Base-by-base conservation (phyloP, 2,113 vertebrate species). In the Trogon surrucura region DNA sequence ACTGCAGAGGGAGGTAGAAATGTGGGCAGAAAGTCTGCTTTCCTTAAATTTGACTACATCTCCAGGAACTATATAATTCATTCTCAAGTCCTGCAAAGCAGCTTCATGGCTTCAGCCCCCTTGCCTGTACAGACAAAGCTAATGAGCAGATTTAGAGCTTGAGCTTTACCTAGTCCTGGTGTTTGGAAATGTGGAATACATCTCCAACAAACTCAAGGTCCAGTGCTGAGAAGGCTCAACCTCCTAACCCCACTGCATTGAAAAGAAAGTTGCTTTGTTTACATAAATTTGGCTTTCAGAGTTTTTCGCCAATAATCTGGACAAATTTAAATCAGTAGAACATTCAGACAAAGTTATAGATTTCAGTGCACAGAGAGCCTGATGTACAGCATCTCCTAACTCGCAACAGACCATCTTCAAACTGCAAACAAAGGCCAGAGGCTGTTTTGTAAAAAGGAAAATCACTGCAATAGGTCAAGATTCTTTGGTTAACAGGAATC, bases 261-360 rank as follows among this genome's bases (percentile, higher is more conserved):
- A 79, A 95, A 91, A 69, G 36, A 83, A 77, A 92, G 22, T 77
- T 64, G 48, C 22, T 78, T 86, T 80, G 65, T 80, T 81, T 87
- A 71, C 18, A 44, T 27, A 47, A 64, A 86, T 74, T 62, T 64
- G 34, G 26, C 60, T 78, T 86, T 86, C 48, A 71, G n/a, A 64
- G 23, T 8, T 88, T 78, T 81, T 34, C 65, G 53, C 23, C 60
- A 67, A 53, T 51, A 71, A 86, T 64, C 60, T 89, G 44, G 65
- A 67, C 34, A 64, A 91, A 51, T 77, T 88, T 71, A 74, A 74
- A 72, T 75, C 32, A 48, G 30, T 18, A 70, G 67, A 93, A 80
- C 19, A 23, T 54, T 69, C n/a, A 47, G 58, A 41, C 50, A 90
- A 54, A 96, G 25, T 51, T 70, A 82, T 36, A 66, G 60, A 38